Base-by-base conservation (phyloP, 2,888 invertebrate species). In the Junonia oenone region DNA sequence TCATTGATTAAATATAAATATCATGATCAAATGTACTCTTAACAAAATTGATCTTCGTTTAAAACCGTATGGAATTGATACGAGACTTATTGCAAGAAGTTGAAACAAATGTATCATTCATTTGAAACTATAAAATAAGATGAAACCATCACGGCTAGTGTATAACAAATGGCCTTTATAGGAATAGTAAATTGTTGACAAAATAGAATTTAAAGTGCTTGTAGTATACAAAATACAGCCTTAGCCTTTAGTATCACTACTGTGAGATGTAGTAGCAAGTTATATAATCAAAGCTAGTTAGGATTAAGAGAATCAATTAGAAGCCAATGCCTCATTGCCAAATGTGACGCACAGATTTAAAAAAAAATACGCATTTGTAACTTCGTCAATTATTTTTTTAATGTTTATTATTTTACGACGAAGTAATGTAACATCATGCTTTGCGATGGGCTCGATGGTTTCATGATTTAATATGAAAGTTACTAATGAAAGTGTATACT, bases 101-200 rank as follows among this genome's bases (percentile, higher is more conserved):
- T 11, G 1, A 4, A 38, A 38, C 6, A 17, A 17, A 11, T 11
- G 11, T 40, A 5, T 19, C 11, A 19, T n/a, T 8, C 11, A 8
- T 17, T 11, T 38, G 17, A 38, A 17, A 38, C 38, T 38, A 37
- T 37, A 11, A 11, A 37, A 17, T 11, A 17, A 8, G 5, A 9
- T 17, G 11, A 17, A 19, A 17, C n/a, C 38, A 40, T 15, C 19
- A 22, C 13, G 26, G 22, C 43, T 43, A 26, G 26, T 43, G 43
- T 26, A 26, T 43, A 43, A 43, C 43, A 26, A 13, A 72, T 65
- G 71, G 76, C 80, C 78, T 80, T 80, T 61, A 58, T 66, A 66
- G 55, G 51, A 67, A 66, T 69, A 71, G 69, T 73, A 73, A 72
- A 62, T 61, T 58, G 53, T 53, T 59, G 55, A 38, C 43, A 26